These are phyloP conservation scores for Chorisops tibialis DNA, from an alignment of 2,888 invertebrate genomes.

Conservation along the genomic window DNA sequence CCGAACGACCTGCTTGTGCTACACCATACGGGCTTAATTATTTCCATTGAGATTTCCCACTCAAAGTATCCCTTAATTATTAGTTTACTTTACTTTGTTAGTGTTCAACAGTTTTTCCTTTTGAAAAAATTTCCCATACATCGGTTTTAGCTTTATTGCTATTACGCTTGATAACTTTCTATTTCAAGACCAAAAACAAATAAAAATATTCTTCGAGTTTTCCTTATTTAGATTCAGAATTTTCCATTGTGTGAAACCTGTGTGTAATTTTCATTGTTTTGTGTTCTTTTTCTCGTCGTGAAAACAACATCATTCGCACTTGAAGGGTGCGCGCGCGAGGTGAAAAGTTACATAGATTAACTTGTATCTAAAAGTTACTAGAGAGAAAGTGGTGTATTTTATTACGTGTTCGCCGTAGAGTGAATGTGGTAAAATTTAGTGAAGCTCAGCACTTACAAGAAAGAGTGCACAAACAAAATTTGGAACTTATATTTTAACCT, in stretches of 20 bases:
- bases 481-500: no score
- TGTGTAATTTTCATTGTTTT: background rate
- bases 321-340: slow-evolving; percentile 21
- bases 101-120: no score
- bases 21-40: no score
- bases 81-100: background rate
- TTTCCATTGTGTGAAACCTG: background rate
- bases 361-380: background rate
- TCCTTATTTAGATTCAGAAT: background rate
- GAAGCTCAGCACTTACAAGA: no score
- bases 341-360: background rate
- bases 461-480: no score
- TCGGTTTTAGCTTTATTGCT: background rate
- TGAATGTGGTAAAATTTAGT: slow-evolving; percentile 5
- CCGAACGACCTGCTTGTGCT: no score
- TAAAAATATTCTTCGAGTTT: background rate
- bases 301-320: background rate
- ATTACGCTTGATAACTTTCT: background rate
- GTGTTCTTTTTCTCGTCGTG: background rate
- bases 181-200: no score
- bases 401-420: background rate
- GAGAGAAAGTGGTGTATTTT: background rate
- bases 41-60: background rate
- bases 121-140: background rate
- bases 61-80: background rate